These are phyloP conservation scores for Agonopterix arenella DNA, from an alignment of 2,888 invertebrate genomes.

Conservation along the genomic window DNA sequence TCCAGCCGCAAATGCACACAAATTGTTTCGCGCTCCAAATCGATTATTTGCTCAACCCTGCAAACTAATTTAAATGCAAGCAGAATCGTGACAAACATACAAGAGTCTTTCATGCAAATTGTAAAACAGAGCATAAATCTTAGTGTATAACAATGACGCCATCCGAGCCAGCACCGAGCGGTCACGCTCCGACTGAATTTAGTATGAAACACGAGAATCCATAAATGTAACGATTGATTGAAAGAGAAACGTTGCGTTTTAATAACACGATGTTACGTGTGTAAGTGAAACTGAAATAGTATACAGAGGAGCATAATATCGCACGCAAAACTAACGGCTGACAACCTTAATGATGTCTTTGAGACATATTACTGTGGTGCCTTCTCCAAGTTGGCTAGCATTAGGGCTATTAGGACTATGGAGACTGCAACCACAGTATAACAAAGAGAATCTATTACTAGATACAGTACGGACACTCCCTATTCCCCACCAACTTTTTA, in stretches of 20 bases:
- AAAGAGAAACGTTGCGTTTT: constrained; percentile 44
- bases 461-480: too few relatives aligned
- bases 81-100: constrained; percentile 27
- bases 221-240: constrained; percentile 33
- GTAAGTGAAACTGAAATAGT: constrained; percentile 17
- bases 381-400: too few relatives aligned
- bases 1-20: too few relatives aligned
- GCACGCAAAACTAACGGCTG: too few relatives aligned
- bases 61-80: constrained; percentile 28
- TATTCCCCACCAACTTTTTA: too few relatives aligned
- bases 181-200: constrained; percentile 30
- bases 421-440: too few relatives aligned
- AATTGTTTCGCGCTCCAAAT: neutral
- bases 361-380: too few relatives aligned
- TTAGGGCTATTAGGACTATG: too few relatives aligned
- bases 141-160: constrained; percentile 9
- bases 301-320: neutral
- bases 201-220: constrained; percentile 18
- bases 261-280: constrained; percentile 17
- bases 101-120: neutral
- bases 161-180: constrained; percentile 2
- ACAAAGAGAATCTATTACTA: too few relatives aligned
- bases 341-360: too few relatives aligned
- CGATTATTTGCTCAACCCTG: neutral
- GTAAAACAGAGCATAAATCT: constrained; percentile 24